A percentile compares a stretch with the other conserved stretches of the same genome.
These are phyloP conservation scores for Chironomus riparius DNA, from an alignment of 2,888 invertebrate genomes.

Conservation along the genomic window DNA sequence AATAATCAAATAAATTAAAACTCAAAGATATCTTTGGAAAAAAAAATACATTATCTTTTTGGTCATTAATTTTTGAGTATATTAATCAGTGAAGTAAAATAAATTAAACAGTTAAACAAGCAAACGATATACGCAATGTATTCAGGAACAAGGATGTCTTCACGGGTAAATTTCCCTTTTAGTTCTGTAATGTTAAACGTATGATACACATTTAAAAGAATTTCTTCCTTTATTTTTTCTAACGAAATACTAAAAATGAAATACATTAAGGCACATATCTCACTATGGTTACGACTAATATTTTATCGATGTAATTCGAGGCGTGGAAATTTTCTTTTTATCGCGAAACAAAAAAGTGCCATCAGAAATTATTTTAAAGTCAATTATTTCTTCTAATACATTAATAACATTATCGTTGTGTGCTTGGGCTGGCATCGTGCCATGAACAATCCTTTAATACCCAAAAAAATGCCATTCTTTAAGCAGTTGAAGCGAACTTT, in stretches of 20 bases:
- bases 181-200: not conserved
- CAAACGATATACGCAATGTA: not conserved
- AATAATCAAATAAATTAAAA: too few relatives aligned
- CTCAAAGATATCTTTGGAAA: not conserved
- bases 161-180: not conserved
- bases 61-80: not conserved
- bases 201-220: not conserved
- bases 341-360: conserved; percentile 14
- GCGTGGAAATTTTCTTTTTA: not conserved
- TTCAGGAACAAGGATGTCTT: not conserved
- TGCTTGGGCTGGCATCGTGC: conserved; percentile 10
- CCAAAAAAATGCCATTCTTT: conserved; percentile 20
- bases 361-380: conserved; percentile 22
- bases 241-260: not conserved
- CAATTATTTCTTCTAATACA: conserved; percentile 20
- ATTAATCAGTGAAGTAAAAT: not conserved
- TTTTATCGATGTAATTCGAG: not conserved
- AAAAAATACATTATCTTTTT: not conserved
- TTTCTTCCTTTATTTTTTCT: not conserved
- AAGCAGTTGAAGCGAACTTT: conserved; percentile 20
- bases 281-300: not conserved
- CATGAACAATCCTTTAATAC: not conserved
- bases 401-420: conserved; percentile 17
- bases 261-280: not conserved
- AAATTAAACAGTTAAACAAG: not conserved